phyloP scores from a whole-genome alignment of 2,797 vertebrate genomes.

The Myripristis jacobus region DNA sequence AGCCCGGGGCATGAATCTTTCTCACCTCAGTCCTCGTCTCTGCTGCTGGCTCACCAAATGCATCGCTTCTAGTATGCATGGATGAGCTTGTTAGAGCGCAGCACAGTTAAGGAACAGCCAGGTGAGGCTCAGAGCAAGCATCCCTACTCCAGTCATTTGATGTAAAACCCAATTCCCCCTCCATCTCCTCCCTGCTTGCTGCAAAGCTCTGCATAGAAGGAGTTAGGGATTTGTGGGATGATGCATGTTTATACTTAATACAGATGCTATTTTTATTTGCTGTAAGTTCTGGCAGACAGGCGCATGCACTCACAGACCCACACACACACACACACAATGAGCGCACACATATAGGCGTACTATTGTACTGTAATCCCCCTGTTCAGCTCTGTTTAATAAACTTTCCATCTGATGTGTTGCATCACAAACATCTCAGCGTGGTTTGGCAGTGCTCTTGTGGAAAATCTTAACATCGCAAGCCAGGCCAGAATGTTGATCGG shows the following conservation, averaged over 20 bases:
- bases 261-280: slow-evolving; percentile 8
- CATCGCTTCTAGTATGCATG: slow-evolving; percentile 47
- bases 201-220: slow-evolving; percentile 15
- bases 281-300: neutral
- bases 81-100: slow-evolving; percentile 35
- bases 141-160: slow-evolving; percentile 3
- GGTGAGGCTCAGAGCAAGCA: slow-evolving; percentile 31
- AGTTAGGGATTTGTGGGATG: slow-evolving; percentile 38
- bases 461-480: slow-evolving; percentile 74
- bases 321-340: slow-evolving; percentile 8
- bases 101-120: slow-evolving; percentile 33
- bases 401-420: slow-evolving; percentile 71
- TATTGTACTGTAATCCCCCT: slow-evolving; percentile 54
- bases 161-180: slow-evolving; percentile 12
- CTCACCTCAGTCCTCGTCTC: slow-evolving; percentile 35
- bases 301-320: neutral
- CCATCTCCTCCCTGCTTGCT: neutral
- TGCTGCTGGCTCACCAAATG: slow-evolving; percentile 31
- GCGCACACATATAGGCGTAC: slow-evolving; percentile 7
- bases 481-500: slow-evolving; percentile 61
- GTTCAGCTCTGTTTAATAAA: slow-evolving; percentile 56
- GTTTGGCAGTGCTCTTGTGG: slow-evolving; percentile 71
- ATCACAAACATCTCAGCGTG: slow-evolving; percentile 68
- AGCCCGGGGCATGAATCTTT: slow-evolving; percentile 38
- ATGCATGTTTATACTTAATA: slow-evolving; percentile 30